Evolutionary conservation across 2,888 invertebrate species (phyloP).

Genomic region (Colletes collaris): DNA sequence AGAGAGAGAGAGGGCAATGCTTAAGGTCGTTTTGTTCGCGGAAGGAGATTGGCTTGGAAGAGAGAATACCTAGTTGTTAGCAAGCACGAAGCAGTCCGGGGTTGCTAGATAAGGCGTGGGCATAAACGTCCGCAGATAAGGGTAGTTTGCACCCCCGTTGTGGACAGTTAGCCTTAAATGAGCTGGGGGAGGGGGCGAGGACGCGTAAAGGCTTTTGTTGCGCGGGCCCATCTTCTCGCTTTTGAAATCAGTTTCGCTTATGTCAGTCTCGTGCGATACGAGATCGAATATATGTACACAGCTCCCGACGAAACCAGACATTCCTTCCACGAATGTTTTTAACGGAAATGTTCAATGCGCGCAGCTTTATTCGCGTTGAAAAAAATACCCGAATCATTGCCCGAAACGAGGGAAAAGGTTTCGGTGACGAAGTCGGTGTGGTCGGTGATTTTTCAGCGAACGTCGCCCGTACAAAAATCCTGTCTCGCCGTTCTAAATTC

Average conservation of each 20-base stretch:
- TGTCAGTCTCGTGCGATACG: conserved; percentile 44
- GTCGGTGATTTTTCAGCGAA: conserved; percentile 73
- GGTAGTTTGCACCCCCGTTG: conserved; percentile 82
- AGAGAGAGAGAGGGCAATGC: conserved; percentile 44
- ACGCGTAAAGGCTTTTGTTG: conserved; percentile 68
- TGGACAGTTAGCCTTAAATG: conserved; percentile 82
- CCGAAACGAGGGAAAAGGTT: conserved; percentile 24
- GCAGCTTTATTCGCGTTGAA: background rate
- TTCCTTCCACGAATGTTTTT: background rate
- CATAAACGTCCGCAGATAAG: conserved; percentile 82
- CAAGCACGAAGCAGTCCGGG: conserved; percentile 72
- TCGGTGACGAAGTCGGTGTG: conserved; percentile 25
- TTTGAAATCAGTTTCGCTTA: conserved; percentile 67
- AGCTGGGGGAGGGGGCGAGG: conserved; percentile 69
- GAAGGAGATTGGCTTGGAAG: conserved; percentile 67
- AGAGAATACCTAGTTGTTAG: conserved; percentile 74
- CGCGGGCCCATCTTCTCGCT: conserved; percentile 57
- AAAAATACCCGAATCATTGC: conserved; percentile 2
- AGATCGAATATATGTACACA: conserved; percentile 21
- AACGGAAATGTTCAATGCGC: background rate
- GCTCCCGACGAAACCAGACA: background rate
- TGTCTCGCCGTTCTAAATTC: conserved; percentile 82
- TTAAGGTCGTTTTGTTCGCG: conserved; percentile 66
- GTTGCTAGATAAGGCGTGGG: conserved; percentile 80
- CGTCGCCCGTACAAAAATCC: conserved; percentile 76